Conservation (phyloP, 2,888 invertebrate species). For the Argyra leucocephala region DNA sequence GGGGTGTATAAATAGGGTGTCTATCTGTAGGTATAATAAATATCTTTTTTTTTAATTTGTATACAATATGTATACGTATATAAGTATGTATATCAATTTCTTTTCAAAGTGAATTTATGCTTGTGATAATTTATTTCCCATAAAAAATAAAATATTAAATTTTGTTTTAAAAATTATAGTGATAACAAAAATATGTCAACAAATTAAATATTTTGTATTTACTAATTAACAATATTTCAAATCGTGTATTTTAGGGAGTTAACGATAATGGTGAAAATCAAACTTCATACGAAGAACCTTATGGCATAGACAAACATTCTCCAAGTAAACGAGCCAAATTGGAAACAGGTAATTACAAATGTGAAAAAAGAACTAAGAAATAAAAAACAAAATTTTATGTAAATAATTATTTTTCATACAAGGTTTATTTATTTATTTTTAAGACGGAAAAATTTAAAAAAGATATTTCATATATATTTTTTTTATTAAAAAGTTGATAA, state of each 20-base stretch:
- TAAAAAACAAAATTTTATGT: background rate
- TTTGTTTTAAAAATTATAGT: background rate
- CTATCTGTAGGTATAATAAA: no score
- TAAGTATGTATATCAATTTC: no score
- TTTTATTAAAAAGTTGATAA: background rate
- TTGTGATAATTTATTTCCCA: no score
- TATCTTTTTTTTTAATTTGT: no score
- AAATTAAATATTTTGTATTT: no score
- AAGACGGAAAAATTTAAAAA: background rate
- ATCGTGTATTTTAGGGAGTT: slow-evolving; percentile 21
- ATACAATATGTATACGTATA: no score
- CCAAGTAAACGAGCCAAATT: slow-evolving; percentile 21
- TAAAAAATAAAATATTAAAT: no score
- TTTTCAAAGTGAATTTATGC: no score
- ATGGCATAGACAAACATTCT: slow-evolving; percentile 14
- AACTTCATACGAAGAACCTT: slow-evolving; percentile 19
- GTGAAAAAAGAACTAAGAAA: no score
- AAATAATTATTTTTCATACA: background rate
- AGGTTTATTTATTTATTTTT: background rate
- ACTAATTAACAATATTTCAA: no score
- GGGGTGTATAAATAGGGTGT: no score
- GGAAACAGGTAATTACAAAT: slow-evolving; percentile 22
- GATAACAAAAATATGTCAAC: no score
- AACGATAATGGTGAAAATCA: slow-evolving; percentile 18
- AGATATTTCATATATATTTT: background rate